Base-by-base conservation (phyloP, 1,140 invertebrate genomes). In the Leptinotarsa texana region DNA sequence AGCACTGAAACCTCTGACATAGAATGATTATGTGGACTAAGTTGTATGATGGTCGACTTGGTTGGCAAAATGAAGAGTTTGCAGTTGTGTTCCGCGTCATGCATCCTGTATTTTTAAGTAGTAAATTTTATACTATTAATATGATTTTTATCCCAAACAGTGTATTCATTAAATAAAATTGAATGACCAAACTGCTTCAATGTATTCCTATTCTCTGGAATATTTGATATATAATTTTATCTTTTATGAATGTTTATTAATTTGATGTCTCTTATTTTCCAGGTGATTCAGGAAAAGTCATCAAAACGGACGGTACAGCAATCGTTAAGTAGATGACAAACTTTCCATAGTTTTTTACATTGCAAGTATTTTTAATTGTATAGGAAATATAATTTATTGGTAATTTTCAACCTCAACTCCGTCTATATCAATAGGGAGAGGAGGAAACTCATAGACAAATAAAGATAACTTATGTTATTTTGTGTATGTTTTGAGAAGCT, bases 251-350 rank as follows among this genome's bases (percentile, higher is more conserved):
- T 48, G 22, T 73, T 66, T 66, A 3, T 22, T 24, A 17, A 33
- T 63, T 21, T 18, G 33, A 33, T 48, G 4, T 57, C 22, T 68
- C 48, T 75, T 63, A 67, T 75, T 72, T 74, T 70, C 62, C 65
- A 78, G 81, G 78, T 78, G 81, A 82, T 73, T 79, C 74, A 61
- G 81, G 81, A 13, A 82, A 82, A 74, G 79, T 82, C 76, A 77
- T 82, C 4, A 82, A 82, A 75, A 82, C 80, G 15, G 63, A 65
- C 4, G 63, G 63, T 18, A 65, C 63, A 65, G 51, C 51, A 57
- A 18, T 57, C 17, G n/a, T 42, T 42, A 57, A 57, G 15, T 15
- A 57, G 51, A 17, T 57, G 51, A 18, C 15, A 57, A 17, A 57
- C 15, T 57, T 57, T 18, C 51, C 15, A 3, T 5, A 6, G 51